phyloP scores from a whole-genome alignment of 30 jellyfish, hydroid and myxozoan species.

The Aurelia aurita region DNA sequence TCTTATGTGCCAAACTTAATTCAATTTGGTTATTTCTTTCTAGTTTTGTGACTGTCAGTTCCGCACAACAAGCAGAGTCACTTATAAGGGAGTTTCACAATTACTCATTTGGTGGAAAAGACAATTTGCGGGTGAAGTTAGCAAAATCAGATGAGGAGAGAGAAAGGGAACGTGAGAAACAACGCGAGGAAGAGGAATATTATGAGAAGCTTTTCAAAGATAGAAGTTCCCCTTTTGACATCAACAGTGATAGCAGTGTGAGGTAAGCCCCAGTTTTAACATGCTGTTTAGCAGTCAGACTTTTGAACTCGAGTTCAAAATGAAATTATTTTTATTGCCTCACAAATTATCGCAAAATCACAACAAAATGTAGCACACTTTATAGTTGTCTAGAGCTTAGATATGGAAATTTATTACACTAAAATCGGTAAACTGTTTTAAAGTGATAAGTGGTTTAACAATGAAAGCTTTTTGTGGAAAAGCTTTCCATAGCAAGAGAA shows the following conservation, averaged over 20 bases:
- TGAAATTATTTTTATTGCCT: too few species aligned
- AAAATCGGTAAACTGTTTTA: too few species aligned
- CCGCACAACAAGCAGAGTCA: constrained; percentile 70
- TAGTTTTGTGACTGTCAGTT: constrained; percentile 70
- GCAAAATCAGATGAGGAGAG: constrained; percentile 53
- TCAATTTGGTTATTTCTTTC: neutral
- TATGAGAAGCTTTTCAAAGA: constrained; percentile 48
- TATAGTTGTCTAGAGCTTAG: too few species aligned
- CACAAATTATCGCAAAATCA: too few species aligned
- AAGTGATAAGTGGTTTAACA: too few species aligned
- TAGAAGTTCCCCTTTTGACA: constrained; percentile 1
- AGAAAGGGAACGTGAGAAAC: constrained; percentile 30
- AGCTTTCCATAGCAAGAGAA: too few species aligned
- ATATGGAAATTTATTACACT: too few species aligned
- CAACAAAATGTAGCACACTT: too few species aligned
- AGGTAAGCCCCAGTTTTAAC: too few species aligned
- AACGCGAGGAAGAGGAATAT: constrained; percentile 58
- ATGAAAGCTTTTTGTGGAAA: too few species aligned
- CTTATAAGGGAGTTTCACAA: constrained; percentile 58
- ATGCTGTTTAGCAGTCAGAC: too few species aligned
- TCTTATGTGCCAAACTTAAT: neutral
- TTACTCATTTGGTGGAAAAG: constrained; percentile 71
- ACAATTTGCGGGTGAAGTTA: constrained; percentile 56
- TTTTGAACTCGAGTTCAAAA: too few species aligned
- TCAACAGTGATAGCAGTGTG: neutral